Conservation (phyloP, 2,113 vertebrate species). For the Columba livia region DNA sequence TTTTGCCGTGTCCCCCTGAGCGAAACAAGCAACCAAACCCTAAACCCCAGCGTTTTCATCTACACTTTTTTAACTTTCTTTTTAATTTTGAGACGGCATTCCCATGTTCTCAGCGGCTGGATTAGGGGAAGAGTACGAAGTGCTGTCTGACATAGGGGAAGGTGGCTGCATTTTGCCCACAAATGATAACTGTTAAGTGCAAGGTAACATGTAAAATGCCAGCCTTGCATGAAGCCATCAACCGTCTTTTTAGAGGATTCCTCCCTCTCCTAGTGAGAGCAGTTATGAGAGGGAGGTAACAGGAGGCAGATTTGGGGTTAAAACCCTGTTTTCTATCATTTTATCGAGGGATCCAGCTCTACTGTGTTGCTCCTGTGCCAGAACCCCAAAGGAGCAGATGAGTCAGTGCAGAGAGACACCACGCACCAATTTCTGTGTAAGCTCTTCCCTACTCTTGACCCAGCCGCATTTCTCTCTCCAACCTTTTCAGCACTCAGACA, state of each 20-base stretch:
- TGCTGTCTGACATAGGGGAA: rapidly evolving
- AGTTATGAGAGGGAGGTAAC: background rate
- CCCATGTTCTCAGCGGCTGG: background rate
- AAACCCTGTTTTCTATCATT: background rate
- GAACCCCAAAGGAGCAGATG: background rate
- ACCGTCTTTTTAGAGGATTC: background rate
- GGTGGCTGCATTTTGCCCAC: background rate
- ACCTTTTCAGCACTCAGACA: background rate
- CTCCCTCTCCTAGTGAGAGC: background rate
- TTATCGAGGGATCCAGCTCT: background rate
- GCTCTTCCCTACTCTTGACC: background rate
- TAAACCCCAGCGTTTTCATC: rapidly evolving
- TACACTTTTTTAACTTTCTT: rapidly evolving
- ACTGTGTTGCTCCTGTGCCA: background rate
- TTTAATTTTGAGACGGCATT: background rate
- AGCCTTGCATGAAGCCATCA: background rate
- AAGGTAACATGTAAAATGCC: background rate
- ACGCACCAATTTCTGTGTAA: background rate
- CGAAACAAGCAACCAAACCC: background rate
- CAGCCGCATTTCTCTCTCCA: background rate
- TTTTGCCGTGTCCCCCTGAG: background rate
- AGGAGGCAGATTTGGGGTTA: background rate
- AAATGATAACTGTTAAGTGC: background rate
- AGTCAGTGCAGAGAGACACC: background rate
- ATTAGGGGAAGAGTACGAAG: rapidly evolving